A percentile compares a stretch with the other conserved stretches of the same genome.
phyloP scores from a whole-genome alignment of 2,888 invertebrate species.

The Graphium colonna region DNA sequence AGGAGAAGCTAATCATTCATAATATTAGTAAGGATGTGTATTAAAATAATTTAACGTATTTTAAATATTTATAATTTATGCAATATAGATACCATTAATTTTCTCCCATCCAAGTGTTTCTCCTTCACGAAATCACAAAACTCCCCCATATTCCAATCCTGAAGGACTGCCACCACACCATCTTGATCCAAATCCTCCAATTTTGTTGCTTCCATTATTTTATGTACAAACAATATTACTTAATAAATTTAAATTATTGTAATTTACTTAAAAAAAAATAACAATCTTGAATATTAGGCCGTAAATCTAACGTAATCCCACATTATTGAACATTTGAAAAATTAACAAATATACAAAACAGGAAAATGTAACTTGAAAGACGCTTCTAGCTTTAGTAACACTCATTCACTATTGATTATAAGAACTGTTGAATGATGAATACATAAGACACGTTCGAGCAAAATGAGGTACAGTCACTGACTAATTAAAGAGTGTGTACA shows the following conservation, averaged over 20 bases:
- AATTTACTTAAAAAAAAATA: background rate
- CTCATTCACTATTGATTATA: too few relatives aligned
- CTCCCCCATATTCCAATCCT: slow-evolving; percentile 46
- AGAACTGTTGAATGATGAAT: background rate
- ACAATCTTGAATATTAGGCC: background rate
- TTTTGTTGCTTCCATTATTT: slow-evolving; percentile 31
- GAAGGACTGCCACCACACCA: slow-evolving; percentile 45
- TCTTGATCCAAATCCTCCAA: slow-evolving; percentile 47
- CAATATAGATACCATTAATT: slow-evolving; percentile 58
- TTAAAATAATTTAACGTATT: too few relatives aligned
- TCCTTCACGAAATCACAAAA: slow-evolving; percentile 51
- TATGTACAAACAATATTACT: slow-evolving; percentile 26
- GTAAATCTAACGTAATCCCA: too few relatives aligned
- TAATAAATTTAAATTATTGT: background rate
- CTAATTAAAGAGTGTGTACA: slow-evolving; percentile 18
- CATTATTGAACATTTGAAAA: background rate
- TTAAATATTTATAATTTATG: too few relatives aligned
- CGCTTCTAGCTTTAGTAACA: background rate
- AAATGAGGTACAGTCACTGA: slow-evolving; percentile 4
- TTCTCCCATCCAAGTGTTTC: slow-evolving; percentile 53
- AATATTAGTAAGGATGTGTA: too few relatives aligned
- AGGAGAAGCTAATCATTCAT: too few relatives aligned
- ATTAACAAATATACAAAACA: background rate
- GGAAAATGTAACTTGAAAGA: background rate
- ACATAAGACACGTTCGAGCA: background rate